Evolutionary conservation across 1,140 invertebrate species (phyloP).

Genomic region (Calephelis virginiensis): DNA sequence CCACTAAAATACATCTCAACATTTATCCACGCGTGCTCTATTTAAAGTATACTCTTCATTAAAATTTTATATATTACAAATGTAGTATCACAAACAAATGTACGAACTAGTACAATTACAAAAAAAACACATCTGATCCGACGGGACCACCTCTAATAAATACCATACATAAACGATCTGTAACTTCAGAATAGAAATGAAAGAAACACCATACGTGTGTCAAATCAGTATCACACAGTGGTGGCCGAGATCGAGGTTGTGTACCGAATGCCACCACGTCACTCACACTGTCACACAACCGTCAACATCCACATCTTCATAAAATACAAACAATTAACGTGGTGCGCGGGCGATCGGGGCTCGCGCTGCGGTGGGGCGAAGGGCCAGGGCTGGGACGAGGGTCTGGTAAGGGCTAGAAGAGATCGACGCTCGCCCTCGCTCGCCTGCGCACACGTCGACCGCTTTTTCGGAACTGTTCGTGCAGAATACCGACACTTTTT

Average conservation of each 20-base stretch:
- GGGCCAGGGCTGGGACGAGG: slow-evolving; percentile 30
- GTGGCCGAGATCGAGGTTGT: slow-evolving; percentile 68
- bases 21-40: slow-evolving; percentile 57
- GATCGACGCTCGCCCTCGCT: slow-evolving; percentile 41
- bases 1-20: slow-evolving; percentile 52
- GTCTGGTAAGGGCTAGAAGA: slow-evolving; percentile 23
- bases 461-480: slow-evolving; percentile 28
- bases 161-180: slow-evolving; percentile 70
- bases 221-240: slow-evolving; percentile 65
- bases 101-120: slow-evolving; percentile 75
- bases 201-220: slow-evolving; percentile 73
- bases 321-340: slow-evolving; percentile 60
- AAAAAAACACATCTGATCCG: slow-evolving; percentile 67
- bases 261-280: slow-evolving; percentile 60
- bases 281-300: slow-evolving; percentile 45
- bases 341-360: slow-evolving; percentile 45
- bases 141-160: slow-evolving; percentile 69
- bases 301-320: slow-evolving; percentile 44
- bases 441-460: slow-evolving; percentile 38
- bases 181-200: slow-evolving; percentile 74
- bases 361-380: slow-evolving; percentile 47
- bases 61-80: slow-evolving; percentile 77
- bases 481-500: slow-evolving; percentile 44
- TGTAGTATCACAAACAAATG: slow-evolving; percentile 79
- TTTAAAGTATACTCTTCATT: slow-evolving; percentile 71